Evolutionary conservation across 2,888 invertebrate species (phyloP).

Genomic region (Slavum lentiscoides): DNA sequence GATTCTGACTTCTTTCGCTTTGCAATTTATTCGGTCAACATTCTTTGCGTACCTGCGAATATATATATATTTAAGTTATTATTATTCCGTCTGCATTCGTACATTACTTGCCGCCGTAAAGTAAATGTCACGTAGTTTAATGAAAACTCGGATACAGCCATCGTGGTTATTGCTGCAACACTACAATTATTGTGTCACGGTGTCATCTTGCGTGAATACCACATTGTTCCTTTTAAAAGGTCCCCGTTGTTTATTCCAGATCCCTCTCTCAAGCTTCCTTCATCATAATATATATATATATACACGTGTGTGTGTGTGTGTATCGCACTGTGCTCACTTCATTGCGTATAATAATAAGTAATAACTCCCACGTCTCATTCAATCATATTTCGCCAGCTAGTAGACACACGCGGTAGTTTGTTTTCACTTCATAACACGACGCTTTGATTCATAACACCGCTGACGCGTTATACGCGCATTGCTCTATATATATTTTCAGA

Average conservation of each 20-base stretch:
- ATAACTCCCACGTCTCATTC: too few species aligned
- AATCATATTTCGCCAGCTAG: neutral
- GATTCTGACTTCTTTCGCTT: too few species aligned
- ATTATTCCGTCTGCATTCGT: neutral
- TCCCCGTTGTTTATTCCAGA: constrained; percentile 7
- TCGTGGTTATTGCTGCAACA: neutral
- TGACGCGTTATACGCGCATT: too few species aligned
- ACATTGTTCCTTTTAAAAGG: constrained; percentile 5
- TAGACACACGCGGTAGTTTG: neutral
- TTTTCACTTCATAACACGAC: neutral
- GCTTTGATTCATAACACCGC: neutral
- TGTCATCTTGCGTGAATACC: constrained; percentile 6
- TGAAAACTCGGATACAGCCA: neutral
- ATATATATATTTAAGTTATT: neutral
- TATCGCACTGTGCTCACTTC: neutral
- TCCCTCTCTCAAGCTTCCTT: neutral
- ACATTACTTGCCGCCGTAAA: constrained; percentile 10
- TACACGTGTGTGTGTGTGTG: too few species aligned
- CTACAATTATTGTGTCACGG: constrained; percentile 4
- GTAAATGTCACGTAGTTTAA: constrained; percentile 24
- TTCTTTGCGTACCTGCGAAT: neutral
- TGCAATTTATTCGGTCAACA: neutral
- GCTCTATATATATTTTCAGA: neutral
- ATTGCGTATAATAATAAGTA: too few species aligned
- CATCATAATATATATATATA: neutral